phyloP scores from a whole-genome alignment of 30 jellyfish, hydroid and myxozoan genomes.

The Aurelia aurita complex sp. Pacific region DNA sequence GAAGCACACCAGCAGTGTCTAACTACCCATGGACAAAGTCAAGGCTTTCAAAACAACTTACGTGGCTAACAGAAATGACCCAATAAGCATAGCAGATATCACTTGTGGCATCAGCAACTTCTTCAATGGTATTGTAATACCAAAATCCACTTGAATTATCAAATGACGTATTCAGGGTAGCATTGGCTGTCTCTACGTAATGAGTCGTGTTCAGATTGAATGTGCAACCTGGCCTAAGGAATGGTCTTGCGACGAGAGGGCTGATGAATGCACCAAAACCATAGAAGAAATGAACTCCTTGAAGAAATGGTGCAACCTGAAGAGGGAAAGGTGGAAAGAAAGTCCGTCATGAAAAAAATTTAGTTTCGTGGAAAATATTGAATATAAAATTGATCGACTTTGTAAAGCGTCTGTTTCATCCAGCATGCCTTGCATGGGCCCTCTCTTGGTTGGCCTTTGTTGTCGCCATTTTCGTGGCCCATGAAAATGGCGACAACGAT shows the following conservation, averaged over 20 bases:
- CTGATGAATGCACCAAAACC: constrained; percentile 96
- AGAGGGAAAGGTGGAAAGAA: not conserved
- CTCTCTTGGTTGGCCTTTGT: no score
- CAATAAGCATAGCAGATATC: constrained; percentile 92
- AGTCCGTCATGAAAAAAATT: not conserved
- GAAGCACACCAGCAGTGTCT: no score
- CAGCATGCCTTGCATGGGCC: no score
- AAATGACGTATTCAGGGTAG: constrained; percentile 64
- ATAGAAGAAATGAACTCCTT: constrained; percentile 96
- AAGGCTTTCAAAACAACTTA: constrained; percentile 17
- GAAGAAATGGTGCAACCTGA: constrained; percentile 95
- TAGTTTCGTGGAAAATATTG: no score
- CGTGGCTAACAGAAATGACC: constrained; percentile 92
- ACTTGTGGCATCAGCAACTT: constrained; percentile 72
- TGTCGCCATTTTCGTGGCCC: no score
- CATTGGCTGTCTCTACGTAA: constrained; percentile 31
- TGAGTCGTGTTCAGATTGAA: constrained; percentile 79
- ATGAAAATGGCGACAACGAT: no score
- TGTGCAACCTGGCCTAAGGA: constrained; percentile 89
- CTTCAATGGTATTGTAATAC: constrained; percentile 58
- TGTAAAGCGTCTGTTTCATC: no score
- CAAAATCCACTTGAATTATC: constrained; percentile 80
- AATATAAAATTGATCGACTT: no score
- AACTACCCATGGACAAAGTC: no score
- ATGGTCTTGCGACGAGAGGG: constrained; percentile 95